phyloP scores from a whole-genome alignment of 2,888 invertebrate genomes.

The Macroteleia sp. region DNA sequence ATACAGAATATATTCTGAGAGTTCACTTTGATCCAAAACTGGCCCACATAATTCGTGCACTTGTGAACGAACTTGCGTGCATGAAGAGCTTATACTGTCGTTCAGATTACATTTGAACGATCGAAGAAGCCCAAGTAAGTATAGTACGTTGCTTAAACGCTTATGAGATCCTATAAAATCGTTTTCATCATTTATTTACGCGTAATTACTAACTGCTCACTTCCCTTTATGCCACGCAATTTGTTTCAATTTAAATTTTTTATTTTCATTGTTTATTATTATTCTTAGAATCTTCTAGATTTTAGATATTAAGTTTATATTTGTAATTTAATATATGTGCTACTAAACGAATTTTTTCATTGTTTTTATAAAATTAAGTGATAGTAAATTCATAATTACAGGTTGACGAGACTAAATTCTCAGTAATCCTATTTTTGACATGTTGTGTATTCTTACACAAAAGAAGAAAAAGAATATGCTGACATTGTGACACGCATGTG shows the following conservation, averaged over 20 bases:
- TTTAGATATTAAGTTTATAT: neutral
- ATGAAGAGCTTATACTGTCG: slow-evolving; percentile 43
- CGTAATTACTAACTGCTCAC: slow-evolving; percentile 35
- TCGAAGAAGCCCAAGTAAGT: slow-evolving; percentile 67
- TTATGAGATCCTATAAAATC: slow-evolving; percentile 25
- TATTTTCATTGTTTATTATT: too few species aligned
- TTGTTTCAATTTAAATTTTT: neutral
- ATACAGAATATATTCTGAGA: slow-evolving; percentile 79
- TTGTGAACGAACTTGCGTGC: slow-evolving; percentile 42
- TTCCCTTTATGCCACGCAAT: slow-evolving; percentile 28
- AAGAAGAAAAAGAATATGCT: too few species aligned
- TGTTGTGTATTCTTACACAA: too few species aligned
- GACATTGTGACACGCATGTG: too few species aligned
- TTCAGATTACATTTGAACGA: slow-evolving; percentile 26
- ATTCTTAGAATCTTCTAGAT: too few species aligned
- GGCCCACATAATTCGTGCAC: slow-evolving; percentile 68
- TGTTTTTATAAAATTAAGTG: too few species aligned
- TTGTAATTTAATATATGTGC: too few species aligned
- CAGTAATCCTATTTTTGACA: too few species aligned
- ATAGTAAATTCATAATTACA: too few species aligned
- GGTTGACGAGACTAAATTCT: too few species aligned
- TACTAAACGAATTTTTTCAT: too few species aligned
- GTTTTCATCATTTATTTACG: slow-evolving; percentile 30
- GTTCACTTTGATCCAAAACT: slow-evolving; percentile 79
- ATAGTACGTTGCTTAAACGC: slow-evolving; percentile 24